Percentiles rank a stretch among this genome's conserved stretches.
Evolutionary conservation across 1,140 invertebrate species (phyloP).

Genomic region (Leguminivora glycinivorella): DNA sequence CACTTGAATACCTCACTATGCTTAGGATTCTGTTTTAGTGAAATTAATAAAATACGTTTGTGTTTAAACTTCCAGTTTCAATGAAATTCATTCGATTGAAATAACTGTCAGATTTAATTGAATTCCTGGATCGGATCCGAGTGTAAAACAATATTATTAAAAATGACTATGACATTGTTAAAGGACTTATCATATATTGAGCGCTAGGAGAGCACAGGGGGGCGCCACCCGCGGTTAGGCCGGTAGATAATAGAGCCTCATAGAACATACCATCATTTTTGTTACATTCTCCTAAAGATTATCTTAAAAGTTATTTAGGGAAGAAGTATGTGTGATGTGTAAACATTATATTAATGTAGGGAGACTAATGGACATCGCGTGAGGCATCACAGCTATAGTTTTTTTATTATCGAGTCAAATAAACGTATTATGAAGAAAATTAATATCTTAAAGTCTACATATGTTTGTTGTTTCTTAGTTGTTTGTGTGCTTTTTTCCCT

Average conservation of each 20-base stretch:
- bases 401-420: no score
- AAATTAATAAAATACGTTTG: no score
- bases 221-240: constrained; percentile 9
- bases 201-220: constrained; percentile 9
- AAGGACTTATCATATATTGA: constrained; percentile 22
- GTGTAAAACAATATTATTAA: constrained; percentile 20
- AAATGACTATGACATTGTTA: constrained; percentile 16
- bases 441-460: no score
- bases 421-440: no score
- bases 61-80: background rate
- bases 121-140: background rate
- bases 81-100: background rate
- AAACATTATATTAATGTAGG: constrained; percentile 14
- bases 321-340: constrained; percentile 20
- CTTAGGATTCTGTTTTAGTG: no score
- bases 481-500: no score
- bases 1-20: no score
- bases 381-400: background rate
- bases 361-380: background rate
- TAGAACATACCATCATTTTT: constrained; percentile 16
- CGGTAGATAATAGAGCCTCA: constrained; percentile 7
- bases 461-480: background rate
- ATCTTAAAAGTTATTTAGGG: constrained; percentile 14
- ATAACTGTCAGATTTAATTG: background rate
- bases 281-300: constrained; percentile 16